Conservation (phyloP, 2,797 vertebrate genomes). For the Hephaestus fuliginosus region DNA sequence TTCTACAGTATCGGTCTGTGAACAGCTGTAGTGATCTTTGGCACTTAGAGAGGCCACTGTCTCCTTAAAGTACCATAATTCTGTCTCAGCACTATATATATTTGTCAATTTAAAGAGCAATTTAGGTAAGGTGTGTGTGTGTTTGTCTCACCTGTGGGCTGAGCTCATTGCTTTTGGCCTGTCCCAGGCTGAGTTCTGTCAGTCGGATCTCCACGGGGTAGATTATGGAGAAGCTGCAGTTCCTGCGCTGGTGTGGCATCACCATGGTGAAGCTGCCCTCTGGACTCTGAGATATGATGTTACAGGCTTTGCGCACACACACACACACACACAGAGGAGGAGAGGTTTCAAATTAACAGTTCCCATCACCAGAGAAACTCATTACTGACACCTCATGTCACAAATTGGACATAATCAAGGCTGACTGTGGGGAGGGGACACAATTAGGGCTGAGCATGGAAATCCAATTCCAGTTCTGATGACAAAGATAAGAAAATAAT, state of each 20-base stretch:
- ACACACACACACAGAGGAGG: slow-evolving; percentile 33
- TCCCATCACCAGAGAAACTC: slow-evolving; percentile 70
- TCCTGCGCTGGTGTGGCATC: slow-evolving; percentile 91
- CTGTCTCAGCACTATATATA: not conserved
- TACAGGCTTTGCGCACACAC: slow-evolving; percentile 88
- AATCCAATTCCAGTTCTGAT: slow-evolving; percentile 67
- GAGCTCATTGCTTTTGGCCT: slow-evolving; percentile 83
- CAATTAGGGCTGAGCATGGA: slow-evolving; percentile 64
- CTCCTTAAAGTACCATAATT: not conserved
- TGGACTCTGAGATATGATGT: slow-evolving; percentile 96
- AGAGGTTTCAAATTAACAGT: slow-evolving; percentile 67
- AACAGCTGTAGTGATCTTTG: not conserved
- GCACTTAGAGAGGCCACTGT: no score
- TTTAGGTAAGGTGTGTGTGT: not conserved
- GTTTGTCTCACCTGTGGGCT: slow-evolving; percentile 69
- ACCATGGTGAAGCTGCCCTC: slow-evolving; percentile 96
- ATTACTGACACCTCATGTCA: slow-evolving; percentile 71
- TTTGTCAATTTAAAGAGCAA: not conserved
- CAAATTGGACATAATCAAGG: slow-evolving; percentile 71
- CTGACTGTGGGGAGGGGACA: slow-evolving; percentile 60
- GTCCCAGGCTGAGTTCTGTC: slow-evolving; percentile 92
- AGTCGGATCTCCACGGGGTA: slow-evolving; percentile 94
- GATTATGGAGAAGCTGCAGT: slow-evolving; percentile 98
- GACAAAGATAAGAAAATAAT: slow-evolving; percentile 66
- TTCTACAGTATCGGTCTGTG: not conserved